Evolutionary conservation across 2,113 vertebrate species (phyloP).

Genomic region (Vireo altiloquus): DNA sequence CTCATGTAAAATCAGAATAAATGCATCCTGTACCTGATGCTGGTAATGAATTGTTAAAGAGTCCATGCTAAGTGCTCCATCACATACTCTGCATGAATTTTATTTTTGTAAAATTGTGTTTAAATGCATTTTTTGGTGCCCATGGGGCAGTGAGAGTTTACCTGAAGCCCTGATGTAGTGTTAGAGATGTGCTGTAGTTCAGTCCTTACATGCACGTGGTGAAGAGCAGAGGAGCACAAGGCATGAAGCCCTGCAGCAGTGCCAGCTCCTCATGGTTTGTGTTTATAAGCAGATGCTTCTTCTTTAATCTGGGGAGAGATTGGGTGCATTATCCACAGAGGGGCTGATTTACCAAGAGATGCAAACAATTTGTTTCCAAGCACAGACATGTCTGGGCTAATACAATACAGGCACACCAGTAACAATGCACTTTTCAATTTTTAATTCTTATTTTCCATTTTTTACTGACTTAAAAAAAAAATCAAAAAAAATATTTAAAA

Average conservation of each 20-base stretch:
- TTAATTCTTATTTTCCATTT: not conserved
- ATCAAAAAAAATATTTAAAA: not conserved
- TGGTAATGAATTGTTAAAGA: not conserved
- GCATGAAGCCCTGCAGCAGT: not conserved
- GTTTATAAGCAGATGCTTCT: conserved; percentile 26
- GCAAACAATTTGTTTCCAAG: conserved; percentile 24
- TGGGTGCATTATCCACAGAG: not conserved
- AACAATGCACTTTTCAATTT: not conserved
- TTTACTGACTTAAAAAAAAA: too few species aligned
- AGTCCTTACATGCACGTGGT: not conserved
- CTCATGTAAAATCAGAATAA: not conserved
- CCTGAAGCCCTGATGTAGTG: not conserved
- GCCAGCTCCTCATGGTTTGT: conserved; percentile 23
- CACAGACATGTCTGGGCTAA: conserved; percentile 9
- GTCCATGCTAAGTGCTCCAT: not conserved
- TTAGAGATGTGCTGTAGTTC: not conserved
- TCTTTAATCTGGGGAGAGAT: not conserved
- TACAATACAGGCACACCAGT: not conserved
- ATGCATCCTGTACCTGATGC: not conserved
- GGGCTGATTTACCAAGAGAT: conserved; percentile 30
- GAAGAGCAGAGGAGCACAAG: not conserved
- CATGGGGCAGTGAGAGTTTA: not conserved
- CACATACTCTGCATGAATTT: not conserved
- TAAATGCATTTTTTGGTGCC: not conserved
- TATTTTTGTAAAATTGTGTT: accelerated